Percentiles rank a stretch among this genome's conserved stretches.
phyloP scores from a whole-genome alignment of 2,113 vertebrate species.

The Trochalopteron elliotii region DNA sequence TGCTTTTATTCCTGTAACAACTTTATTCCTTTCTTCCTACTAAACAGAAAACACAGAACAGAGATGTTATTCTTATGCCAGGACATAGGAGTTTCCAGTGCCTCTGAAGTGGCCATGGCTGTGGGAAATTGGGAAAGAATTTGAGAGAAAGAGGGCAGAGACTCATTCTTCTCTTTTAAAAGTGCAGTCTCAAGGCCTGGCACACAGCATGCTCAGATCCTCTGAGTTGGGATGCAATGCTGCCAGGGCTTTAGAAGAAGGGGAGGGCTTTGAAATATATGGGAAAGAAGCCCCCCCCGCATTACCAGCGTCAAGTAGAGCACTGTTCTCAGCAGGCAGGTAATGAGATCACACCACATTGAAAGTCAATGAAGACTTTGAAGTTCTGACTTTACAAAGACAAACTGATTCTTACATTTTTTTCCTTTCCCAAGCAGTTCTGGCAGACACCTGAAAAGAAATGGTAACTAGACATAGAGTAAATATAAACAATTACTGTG shows the following conservation, averaged over 20 bases:
- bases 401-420: not conserved
- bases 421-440: conserved; percentile 13
- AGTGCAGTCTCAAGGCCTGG: not conserved
- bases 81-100: not conserved
- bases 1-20: not conserved
- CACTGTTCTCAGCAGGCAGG: not conserved
- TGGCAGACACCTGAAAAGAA: conserved; percentile 35
- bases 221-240: not conserved
- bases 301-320: not conserved
- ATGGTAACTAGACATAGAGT: conserved; percentile 37
- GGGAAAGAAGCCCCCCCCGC: not conserved
- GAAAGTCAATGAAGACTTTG: conserved; percentile 31
- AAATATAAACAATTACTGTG: conserved; percentile 63
- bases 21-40: not conserved
- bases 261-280: not conserved
- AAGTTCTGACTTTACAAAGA: conserved; percentile 18
- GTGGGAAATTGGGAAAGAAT: not conserved
- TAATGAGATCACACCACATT: conserved; percentile 13
- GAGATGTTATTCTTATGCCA: not conserved
- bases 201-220: not conserved
- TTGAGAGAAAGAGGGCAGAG: not conserved
- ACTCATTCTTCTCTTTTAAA: not conserved
- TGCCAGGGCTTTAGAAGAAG: not conserved
- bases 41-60: not conserved
- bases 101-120: not conserved